Evolutionary conservation across 53 echinoderm and acorn worm genomes (phyloP).

Genomic region (Mesocentrotus franciscanus): DNA sequence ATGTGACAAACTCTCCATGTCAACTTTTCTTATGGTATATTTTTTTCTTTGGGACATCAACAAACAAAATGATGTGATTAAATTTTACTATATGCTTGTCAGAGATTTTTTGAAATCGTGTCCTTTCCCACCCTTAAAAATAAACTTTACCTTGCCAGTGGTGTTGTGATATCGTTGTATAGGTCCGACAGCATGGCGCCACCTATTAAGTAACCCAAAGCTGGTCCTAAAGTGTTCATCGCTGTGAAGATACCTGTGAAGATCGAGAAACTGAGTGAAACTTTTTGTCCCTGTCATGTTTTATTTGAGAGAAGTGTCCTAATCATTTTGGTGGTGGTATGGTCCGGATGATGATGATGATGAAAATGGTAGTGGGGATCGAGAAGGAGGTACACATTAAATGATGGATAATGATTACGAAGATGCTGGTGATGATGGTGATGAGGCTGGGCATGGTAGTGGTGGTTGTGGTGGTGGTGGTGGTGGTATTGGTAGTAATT

Average conservation of each 20-base stretch:
- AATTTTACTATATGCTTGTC: too few relatives aligned
- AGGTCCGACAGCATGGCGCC: constrained; percentile 79
- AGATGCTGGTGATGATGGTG: constrained; percentile 25
- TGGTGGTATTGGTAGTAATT: too few relatives aligned
- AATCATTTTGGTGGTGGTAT: not conserved
- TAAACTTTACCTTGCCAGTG: constrained; percentile 15
- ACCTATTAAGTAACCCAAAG: constrained; percentile 87
- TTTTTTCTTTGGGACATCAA: too few relatives aligned
- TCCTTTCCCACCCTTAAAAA: too few relatives aligned
- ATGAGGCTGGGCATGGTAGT: not conserved
- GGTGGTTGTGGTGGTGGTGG: too few relatives aligned
- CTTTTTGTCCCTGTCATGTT: not conserved
- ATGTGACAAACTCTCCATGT: too few relatives aligned
- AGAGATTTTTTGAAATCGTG: too few relatives aligned
- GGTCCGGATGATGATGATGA: not conserved
- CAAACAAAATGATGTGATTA: too few relatives aligned
- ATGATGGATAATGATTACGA: not conserved
- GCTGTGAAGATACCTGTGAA: constrained; percentile 56
- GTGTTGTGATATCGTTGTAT: constrained; percentile 79
- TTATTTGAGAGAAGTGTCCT: not conserved
- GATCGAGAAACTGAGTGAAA: not conserved
- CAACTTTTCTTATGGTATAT: too few relatives aligned
- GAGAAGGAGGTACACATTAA: too few relatives aligned
- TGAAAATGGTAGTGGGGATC: not conserved
- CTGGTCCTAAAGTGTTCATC: constrained; percentile 68